Evolutionary conservation across 64 coral and sea anemone genomes (phyloP).

Genomic region (Catalaphyllia jardinei): DNA sequence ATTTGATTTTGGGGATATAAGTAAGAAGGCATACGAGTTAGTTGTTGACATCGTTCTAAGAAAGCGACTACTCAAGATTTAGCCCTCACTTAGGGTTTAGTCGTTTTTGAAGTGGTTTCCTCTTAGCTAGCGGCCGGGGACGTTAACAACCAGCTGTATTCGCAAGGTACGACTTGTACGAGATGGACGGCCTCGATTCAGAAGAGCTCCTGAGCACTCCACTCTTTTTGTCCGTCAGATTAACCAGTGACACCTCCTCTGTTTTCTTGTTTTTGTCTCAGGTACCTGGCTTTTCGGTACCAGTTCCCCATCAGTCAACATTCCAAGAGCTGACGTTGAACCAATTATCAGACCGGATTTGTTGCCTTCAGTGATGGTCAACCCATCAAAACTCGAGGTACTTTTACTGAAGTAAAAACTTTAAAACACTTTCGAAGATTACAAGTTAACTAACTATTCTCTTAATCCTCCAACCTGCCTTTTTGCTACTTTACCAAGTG

Average conservation of each 20-base stretch:
- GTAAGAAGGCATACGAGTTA: no score
- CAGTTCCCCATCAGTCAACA: conserved; percentile 47
- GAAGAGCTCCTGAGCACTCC: background rate
- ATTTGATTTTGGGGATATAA: no score
- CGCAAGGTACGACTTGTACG: no score
- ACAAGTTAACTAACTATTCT: no score
- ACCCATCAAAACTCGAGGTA: conserved; percentile 83
- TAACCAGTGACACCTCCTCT: background rate
- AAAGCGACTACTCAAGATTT: no score
- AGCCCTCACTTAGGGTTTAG: no score
- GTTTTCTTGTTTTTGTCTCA: background rate
- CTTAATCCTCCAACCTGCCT: no score
- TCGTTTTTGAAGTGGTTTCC: no score
- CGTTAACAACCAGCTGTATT: background rate
- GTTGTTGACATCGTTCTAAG: no score
- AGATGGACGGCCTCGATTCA: background rate
- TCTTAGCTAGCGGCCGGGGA: background rate
- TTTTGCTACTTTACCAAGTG: no score
- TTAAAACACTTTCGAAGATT: no score
- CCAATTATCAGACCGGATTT: conserved; percentile 86
- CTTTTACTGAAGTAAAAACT: no score
- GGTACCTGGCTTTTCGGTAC: background rate
- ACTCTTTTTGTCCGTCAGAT: background rate
- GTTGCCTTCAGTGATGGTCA: conserved; percentile 33
- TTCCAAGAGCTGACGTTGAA: conserved; percentile 78